These are phyloP conservation scores for Hyles lineata DNA, from an alignment of 2,888 invertebrate genomes.

Conservation along the genomic window DNA sequence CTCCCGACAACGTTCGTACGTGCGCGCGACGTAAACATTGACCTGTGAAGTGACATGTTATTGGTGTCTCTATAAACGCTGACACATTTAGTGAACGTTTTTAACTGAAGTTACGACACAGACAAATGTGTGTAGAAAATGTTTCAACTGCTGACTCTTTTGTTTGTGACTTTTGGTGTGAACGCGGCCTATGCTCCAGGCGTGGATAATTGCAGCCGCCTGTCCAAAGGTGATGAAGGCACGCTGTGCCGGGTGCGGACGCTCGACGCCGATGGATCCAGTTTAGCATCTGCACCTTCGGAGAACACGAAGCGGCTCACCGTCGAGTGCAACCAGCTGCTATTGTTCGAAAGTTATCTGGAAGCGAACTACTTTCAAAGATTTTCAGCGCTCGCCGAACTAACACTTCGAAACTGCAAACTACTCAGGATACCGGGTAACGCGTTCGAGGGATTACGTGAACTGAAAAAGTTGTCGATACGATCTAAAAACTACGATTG, in stretches of 20 bases:
- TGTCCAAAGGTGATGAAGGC: constrained; percentile 77
- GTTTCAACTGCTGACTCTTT: constrained; percentile 81
- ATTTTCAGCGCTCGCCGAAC: constrained; percentile 89
- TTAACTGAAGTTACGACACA: constrained; percentile 53
- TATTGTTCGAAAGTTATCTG: constrained; percentile 92
- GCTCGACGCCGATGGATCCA: constrained; percentile 88
- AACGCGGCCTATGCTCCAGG: constrained; percentile 76
- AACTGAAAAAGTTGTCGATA: constrained; percentile 91
- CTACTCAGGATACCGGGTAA: constrained; percentile 90
- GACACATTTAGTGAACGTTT: constrained; percentile 60
- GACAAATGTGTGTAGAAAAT: constrained; percentile 81
- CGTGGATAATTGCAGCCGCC: constrained; percentile 72
- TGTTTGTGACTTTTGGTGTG: constrained; percentile 82
- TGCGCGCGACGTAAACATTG: constrained; percentile 79
- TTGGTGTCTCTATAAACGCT: constrained; percentile 56
- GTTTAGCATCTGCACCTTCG: constrained; percentile 84
- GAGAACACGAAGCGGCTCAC: constrained; percentile 90
- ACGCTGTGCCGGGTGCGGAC: constrained; percentile 89
- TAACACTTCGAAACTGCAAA: constrained; percentile 92
- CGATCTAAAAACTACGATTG: constrained; percentile 93
- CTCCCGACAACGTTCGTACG: constrained; percentile 64
- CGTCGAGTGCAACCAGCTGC: constrained; percentile 90
- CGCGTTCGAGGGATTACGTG: constrained; percentile 92
- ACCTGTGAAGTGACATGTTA: constrained; percentile 68
- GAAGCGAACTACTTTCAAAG: constrained; percentile 90